Conservation (phyloP, 1,140 invertebrate genomes). For the Solen grandis region DNA sequence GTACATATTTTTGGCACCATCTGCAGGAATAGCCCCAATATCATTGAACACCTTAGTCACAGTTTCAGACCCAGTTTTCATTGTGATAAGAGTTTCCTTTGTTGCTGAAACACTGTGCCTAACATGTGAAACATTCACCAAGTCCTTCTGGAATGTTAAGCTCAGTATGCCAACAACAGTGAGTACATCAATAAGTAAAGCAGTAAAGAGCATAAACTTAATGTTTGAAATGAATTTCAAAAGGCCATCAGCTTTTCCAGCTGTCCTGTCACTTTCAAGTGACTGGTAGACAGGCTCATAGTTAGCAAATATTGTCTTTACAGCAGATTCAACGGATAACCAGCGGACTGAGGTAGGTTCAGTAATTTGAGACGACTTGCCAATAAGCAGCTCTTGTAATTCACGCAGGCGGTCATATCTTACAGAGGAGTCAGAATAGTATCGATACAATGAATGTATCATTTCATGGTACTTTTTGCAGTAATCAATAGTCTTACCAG, state of each 20-base stretch:
- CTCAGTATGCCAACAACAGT: constrained; percentile 5
- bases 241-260: background rate
- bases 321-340: constrained; percentile 12
- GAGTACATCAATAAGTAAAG: constrained; percentile 12
- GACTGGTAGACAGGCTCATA: background rate
- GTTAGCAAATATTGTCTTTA: background rate
- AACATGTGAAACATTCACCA: constrained; percentile 4
- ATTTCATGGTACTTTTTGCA: too few relatives aligned
- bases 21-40: background rate
- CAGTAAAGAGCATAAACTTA: background rate
- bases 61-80: constrained; percentile 1
- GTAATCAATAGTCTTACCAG: constrained; percentile 1
- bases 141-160: constrained; percentile 20
- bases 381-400: constrained; percentile 7
- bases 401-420: constrained; percentile 22
- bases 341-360: background rate
- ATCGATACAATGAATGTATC: constrained; percentile 10
- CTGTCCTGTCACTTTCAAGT: background rate
- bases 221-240: background rate
- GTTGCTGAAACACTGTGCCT: background rate
- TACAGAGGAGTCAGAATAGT: constrained; percentile 20
- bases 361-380: background rate
- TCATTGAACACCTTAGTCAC: background rate
- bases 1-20: background rate
- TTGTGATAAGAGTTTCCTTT: background rate